Evolutionary conservation across 2,113 vertebrate species (phyloP).

Genomic region (Excalfactoria chinensis): DNA sequence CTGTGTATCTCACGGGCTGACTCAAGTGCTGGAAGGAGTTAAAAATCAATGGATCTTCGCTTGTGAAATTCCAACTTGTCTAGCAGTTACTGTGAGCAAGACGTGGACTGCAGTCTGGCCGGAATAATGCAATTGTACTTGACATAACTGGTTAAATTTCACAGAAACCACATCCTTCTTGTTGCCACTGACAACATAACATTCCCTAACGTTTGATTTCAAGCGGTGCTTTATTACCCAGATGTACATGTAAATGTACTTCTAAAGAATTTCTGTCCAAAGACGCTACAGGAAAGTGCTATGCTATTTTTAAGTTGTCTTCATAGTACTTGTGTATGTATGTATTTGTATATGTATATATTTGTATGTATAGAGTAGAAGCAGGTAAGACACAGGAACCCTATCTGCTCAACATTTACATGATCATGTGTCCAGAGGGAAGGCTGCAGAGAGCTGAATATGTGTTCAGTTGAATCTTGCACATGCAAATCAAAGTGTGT

Average conservation of each 20-base stretch:
- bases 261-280: conserved; percentile 14
- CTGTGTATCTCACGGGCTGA: background rate
- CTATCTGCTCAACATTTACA: background rate
- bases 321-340: background rate
- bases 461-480: background rate
- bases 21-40: conserved; percentile 7
- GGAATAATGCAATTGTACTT: conserved; percentile 31
- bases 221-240: conserved; percentile 21
- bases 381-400: conserved; percentile 57
- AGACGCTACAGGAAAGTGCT: background rate
- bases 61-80: background rate
- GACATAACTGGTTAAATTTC: conserved; percentile 55
- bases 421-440: background rate
- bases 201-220: conserved; percentile 62
- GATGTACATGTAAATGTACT: conserved; percentile 11
- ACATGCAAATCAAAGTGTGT: background rate
- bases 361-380: background rate
- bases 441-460: background rate
- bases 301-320: background rate
- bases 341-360: background rate
- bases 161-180: conserved; percentile 59
- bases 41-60: conserved; percentile 33
- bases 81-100: background rate
- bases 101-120: background rate
- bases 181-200: conserved; percentile 62